phyloP scores from a whole-genome alignment of 2,888 invertebrate species.

The Pterostichus niger region DNA sequence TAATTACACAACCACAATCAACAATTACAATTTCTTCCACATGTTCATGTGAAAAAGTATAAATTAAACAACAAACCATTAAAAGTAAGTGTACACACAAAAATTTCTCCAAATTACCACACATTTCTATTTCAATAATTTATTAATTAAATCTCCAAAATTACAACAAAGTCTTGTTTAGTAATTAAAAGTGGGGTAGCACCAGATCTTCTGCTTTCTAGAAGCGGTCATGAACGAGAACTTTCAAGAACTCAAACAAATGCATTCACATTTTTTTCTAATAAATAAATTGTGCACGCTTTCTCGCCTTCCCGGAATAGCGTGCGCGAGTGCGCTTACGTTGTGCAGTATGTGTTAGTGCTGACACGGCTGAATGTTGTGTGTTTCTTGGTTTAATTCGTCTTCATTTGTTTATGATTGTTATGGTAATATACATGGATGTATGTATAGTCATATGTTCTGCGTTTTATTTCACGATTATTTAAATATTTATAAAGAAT shows the following conservation, averaged over 20 bases:
- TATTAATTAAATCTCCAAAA: background rate
- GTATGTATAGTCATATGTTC: background rate
- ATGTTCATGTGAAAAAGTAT: conserved; percentile 2
- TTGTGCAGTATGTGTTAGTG: background rate
- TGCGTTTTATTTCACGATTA: background rate
- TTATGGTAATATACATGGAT: background rate
- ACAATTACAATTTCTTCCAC: background rate
- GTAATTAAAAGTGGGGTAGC: conserved; percentile 12
- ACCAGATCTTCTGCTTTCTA: conserved; percentile 28
- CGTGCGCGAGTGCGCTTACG: background rate
- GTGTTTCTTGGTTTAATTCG: too few relatives aligned
- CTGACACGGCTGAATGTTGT: background rate
- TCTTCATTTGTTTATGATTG: background rate
- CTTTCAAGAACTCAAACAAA: conserved; percentile 29
- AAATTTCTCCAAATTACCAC: conserved; percentile 30
- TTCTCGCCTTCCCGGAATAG: conserved; percentile 15
- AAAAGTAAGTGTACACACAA: background rate
- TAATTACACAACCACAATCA: conserved; percentile 14
- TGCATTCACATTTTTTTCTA: conserved; percentile 24
- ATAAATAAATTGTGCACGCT: conserved; percentile 14
- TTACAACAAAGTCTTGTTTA: background rate
- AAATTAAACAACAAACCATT: conserved; percentile 3
- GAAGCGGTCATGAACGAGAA: background rate
- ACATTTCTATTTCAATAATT: conserved; percentile 36
- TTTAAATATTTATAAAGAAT: too few relatives aligned